These are phyloP conservation scores for Porites lutea DNA, from an alignment of 64 coral and sea anemone genomes.

Conservation along the genomic window DNA sequence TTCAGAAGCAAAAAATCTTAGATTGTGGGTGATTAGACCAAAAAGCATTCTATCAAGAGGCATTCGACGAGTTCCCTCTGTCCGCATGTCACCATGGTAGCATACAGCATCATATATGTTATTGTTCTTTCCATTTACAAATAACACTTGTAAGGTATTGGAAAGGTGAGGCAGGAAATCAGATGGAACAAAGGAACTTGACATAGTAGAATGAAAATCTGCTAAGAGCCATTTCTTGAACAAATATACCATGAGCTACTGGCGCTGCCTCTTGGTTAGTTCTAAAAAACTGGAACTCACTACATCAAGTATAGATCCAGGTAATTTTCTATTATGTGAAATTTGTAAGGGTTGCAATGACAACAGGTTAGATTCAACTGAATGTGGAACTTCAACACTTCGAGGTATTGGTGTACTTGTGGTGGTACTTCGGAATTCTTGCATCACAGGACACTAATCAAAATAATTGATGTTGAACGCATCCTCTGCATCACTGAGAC, in stretches of 20 bases:
- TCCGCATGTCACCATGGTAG: constrained; percentile 38
- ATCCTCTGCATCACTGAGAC: constrained; percentile 25
- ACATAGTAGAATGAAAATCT: constrained; percentile 20
- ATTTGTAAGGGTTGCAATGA: neutral
- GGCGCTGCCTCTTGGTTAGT: constrained; percentile 32
- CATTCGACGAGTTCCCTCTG: constrained; percentile 32
- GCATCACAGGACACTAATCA: constrained; percentile 4
- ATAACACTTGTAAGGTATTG: neutral
- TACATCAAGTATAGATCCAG: constrained; percentile 13
- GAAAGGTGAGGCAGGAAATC: constrained; percentile 26
- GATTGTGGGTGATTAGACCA: constrained; percentile 61
- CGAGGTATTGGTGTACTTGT: neutral
- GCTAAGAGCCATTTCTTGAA: constrained; percentile 25
- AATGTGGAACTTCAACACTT: neutral
- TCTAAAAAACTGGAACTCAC: neutral
- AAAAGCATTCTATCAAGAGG: constrained; percentile 55
- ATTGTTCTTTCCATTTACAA: constrained; percentile 41
- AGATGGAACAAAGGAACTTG: neutral
- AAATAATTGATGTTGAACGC: neutral
- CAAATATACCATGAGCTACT: constrained; percentile 34
- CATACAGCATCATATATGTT: constrained; percentile 18
- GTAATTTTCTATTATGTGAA: neutral
- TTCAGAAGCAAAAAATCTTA: constrained; percentile 63
- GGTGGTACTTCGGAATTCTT: neutral
- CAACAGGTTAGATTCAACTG: constrained; percentile 3